Percentiles rank a stretch among this genome's conserved stretches.
These are phyloP conservation scores for Alethe castanea DNA, from an alignment of 2,113 vertebrate species.

Conservation along the genomic window DNA sequence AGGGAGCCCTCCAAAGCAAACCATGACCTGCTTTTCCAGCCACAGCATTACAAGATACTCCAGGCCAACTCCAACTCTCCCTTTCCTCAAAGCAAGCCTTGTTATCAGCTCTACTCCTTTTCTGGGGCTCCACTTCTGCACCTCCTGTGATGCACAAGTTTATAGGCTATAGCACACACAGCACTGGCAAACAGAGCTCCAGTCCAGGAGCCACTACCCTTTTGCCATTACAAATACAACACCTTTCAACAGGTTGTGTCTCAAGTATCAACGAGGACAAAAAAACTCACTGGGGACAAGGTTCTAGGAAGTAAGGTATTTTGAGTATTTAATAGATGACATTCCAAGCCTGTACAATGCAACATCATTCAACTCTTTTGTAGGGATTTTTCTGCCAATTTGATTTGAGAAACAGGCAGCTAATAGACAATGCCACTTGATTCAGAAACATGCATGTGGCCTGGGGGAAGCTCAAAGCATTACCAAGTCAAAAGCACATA, in stretches of 20 bases:
- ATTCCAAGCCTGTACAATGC: conserved; percentile 30
- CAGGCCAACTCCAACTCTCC: background rate
- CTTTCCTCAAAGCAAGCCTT: background rate
- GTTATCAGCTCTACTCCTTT: accelerated
- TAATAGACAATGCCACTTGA: background rate
- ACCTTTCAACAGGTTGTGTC: background rate
- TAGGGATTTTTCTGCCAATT: background rate
- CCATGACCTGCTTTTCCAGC: accelerated
- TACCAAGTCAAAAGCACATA: background rate
- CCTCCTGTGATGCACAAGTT: accelerated
- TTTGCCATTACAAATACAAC: background rate
- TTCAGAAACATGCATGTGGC: background rate
- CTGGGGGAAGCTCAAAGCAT: background rate
- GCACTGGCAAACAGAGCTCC: background rate
- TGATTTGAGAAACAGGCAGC: background rate
- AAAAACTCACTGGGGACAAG: background rate
- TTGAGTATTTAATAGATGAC: conserved; percentile 19
- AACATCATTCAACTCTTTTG: background rate
- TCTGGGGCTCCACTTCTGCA: background rate
- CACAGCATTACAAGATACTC: accelerated
- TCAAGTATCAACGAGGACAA: background rate
- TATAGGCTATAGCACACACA: accelerated
- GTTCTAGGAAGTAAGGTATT: background rate
- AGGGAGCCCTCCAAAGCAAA: background rate
- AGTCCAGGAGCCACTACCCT: background rate